Percentiles rank a stretch among this genome's conserved stretches.
These are phyloP conservation scores for Tetheella fluctuosa DNA, from an alignment of 2,888 invertebrate species.

Conservation along the genomic window DNA sequence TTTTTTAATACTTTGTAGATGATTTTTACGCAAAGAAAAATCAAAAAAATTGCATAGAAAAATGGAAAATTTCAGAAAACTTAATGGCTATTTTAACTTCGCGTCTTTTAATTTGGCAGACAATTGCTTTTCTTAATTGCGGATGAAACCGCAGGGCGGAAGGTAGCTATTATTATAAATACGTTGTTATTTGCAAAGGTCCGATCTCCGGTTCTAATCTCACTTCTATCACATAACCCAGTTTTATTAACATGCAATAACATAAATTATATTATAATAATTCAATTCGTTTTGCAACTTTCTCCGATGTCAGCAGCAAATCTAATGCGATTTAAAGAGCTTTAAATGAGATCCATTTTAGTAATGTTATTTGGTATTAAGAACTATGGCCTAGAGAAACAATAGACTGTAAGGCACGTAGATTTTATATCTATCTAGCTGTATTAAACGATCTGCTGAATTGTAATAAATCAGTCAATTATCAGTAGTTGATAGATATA, in stretches of 20 bases:
- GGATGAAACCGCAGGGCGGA: too few relatives aligned
- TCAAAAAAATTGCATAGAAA: too few relatives aligned
- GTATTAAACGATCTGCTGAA: constrained; percentile 34
- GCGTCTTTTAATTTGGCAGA: too few relatives aligned
- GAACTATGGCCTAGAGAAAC: too few relatives aligned
- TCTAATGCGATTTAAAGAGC: constrained; percentile 23
- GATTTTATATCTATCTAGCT: too few relatives aligned
- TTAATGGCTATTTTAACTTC: too few relatives aligned
- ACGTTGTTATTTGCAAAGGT: background rate
- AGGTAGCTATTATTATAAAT: background rate
- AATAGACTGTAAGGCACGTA: too few relatives aligned
- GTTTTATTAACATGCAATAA: background rate
- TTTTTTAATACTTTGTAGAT: too few relatives aligned
- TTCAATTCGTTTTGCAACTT: constrained; percentile 25
- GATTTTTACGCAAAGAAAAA: too few relatives aligned
- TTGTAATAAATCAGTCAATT: constrained; percentile 44
- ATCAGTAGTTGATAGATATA: constrained; percentile 39
- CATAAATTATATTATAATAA: constrained; percentile 14
- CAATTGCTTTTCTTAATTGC: too few relatives aligned
- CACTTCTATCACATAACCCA: background rate
- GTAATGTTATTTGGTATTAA: background rate
- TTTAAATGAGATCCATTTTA: constrained; percentile 15
- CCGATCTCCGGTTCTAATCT: background rate
- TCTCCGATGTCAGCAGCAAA: constrained; percentile 22
- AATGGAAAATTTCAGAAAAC: too few relatives aligned